Evolutionary conservation across 37 sponge, comb jelly and placozoan species (phyloP), one percentile per base, ranked within the genome.

Genomic region (Halisarca cf. caerulea): DNA sequence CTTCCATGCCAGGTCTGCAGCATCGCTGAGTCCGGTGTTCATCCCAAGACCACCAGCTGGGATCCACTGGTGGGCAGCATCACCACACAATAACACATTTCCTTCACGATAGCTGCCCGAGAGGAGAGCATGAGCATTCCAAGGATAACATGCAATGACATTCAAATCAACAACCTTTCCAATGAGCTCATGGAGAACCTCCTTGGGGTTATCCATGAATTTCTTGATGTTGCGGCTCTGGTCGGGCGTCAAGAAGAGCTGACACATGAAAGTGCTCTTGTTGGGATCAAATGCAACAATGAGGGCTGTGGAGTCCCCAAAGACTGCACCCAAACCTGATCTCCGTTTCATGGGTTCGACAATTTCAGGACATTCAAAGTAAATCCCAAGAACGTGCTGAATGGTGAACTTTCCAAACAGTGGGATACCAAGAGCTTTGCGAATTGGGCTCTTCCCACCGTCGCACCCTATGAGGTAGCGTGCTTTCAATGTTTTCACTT

Each of bases 11-110:
- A 94, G 84, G 66, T 94, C 80, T 20, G 68, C 79, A 15, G 83
- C 86, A 81, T 94, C 95, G 20, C 64, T 66, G 39, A 90, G 45
- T 33, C 95, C 95, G 0, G 95, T 90, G 58, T 94, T 94, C 87
- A 94, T 25, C 17, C 95, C 95, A 30, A 90, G 64, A 8, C 95
- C 95, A 27, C 91, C 95, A 72, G 85, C 89, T 32, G 95, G 95
- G 21, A 91, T 30, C 95, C 95, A 94, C 60, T 86, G 87, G 66
- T 94, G 91, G 28, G 89, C 91, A 36, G 91, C 86, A 81, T 94
- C 95, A 23, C 95, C 95, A 59, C 86, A 88, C 3, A 94, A 73
- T 44, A 94, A 77, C 45, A 86, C 81, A 18, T 84, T 83, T 15
- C 91, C 95, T 18, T 84, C 87, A 27, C 87, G 82, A 59, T 84